Base-by-base conservation (phyloP, 2,797 vertebrate genomes). In the Microtus agrestis region DNA sequence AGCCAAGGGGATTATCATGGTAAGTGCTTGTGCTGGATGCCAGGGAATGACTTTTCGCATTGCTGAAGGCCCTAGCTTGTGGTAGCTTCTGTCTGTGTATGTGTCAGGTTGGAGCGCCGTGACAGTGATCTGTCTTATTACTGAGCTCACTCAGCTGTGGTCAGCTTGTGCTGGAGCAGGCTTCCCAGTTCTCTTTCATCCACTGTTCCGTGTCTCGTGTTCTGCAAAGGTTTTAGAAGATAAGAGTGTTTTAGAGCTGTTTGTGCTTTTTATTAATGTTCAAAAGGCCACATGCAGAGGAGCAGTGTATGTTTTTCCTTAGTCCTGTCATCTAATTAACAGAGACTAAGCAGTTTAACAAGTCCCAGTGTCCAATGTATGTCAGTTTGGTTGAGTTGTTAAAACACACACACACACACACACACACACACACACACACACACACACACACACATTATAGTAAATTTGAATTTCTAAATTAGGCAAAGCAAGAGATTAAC, bases 1-100 rank as follows among this genome's bases (percentile, higher is more conserved):
- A 98, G 99, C 98, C 99, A 99, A 98, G 99, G 99, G 87, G 99
- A 99, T 99, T 99, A 99, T 98, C 99, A 99, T 31, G 99, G 99
- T 99, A 98, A 99, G 99, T 98, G 91, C 76, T 80, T 86, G 78
- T 15, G 63, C 82, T 85, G 91, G 69, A 27, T 29, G 15, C 84
- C 95, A 78, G 40, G 27, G 29, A 91, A 37, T 91, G 79, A 37
- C 73, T 74, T 37, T 87, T 76, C 93, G 59, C 61, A 46, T 97
- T 91, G 65, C 59, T 69, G 43, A 56, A 81, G 93, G 61, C 93
- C 51, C 69, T 87, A 23, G 82, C 56, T 94, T 87, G 87, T 40
- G 69, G 89, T 15, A 56, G 29, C 48, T 69, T 94, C 71, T 91
- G 96, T 65, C 80, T 59, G 76, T 96, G 54, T 94, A n/a, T 7